Conservation (phyloP, 2,113 vertebrate genomes). For the Halichoeres trimaculatus region DNA sequence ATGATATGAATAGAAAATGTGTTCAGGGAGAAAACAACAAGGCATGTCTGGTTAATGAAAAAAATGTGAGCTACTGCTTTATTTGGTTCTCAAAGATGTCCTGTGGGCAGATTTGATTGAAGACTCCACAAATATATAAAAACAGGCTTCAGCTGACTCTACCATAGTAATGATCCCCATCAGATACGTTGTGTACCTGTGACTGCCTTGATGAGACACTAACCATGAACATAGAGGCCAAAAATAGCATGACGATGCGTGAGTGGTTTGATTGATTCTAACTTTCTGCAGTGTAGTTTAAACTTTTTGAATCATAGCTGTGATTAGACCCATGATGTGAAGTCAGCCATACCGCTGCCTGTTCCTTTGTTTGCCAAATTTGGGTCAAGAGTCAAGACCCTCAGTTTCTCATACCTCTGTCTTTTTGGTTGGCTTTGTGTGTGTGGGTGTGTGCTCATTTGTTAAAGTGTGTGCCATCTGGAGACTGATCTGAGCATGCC, state of each 20-base stretch:
- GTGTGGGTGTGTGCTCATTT: slow-evolving; percentile 61
- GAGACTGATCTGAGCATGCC: slow-evolving; percentile 66
- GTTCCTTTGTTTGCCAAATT: slow-evolving; percentile 22
- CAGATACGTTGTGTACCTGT: no score
- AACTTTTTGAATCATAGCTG: no score
- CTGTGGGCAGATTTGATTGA: slow-evolving; percentile 19
- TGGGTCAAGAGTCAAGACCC: neutral
- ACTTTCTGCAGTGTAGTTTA: no score
- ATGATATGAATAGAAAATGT: slow-evolving; percentile 19
- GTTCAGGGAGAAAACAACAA: neutral
- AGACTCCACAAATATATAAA: slow-evolving; percentile 17
- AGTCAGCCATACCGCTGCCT: neutral
- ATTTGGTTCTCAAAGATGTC: neutral
- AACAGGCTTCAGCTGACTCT: slow-evolving; percentile 21
- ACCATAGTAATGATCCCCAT: neutral
- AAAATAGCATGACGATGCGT: no score
- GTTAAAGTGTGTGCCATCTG: slow-evolving; percentile 79
- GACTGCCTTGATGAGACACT: no score
- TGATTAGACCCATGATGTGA: neutral
- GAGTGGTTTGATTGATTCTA: no score
- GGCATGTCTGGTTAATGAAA: slow-evolving; percentile 7
- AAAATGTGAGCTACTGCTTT: slow-evolving; percentile 19
- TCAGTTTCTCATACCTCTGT: neutral
- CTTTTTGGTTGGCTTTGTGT: neutral
- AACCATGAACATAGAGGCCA: no score